Evolutionary conservation across 92 coral and sea anemone genomes (phyloP).

Genomic region (Porites divaricata): DNA sequence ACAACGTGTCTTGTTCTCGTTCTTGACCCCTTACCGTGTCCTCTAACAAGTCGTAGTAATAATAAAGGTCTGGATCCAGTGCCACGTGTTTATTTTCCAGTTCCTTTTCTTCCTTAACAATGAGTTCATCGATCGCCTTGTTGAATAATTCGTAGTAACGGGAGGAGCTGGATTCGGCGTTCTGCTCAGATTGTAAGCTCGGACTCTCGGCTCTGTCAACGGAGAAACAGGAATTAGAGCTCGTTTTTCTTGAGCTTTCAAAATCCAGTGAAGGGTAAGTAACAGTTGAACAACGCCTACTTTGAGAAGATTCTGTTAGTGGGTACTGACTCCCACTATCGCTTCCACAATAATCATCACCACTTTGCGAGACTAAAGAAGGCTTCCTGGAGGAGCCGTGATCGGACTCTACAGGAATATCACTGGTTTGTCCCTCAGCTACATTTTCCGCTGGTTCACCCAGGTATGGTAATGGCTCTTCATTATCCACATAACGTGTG

Average conservation of each 20-base stretch:
- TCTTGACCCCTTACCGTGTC: not conserved
- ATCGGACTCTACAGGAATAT: not conserved
- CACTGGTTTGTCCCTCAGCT: not conserved
- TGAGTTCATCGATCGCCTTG: conserved; percentile 3
- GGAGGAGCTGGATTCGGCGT: not conserved
- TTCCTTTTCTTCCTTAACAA: not conserved
- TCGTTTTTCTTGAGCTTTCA: not conserved
- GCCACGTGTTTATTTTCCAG: too few species aligned
- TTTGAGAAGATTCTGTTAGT: not conserved
- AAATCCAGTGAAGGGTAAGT: not conserved
- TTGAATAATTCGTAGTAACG: conserved; percentile 35
- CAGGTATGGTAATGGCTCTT: not conserved
- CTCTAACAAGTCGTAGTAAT: conserved; percentile 33
- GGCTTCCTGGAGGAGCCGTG: conserved; percentile 3
- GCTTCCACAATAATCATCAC: not conserved
- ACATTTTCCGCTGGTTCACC: not conserved
- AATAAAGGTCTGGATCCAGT: not conserved
- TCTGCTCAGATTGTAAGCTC: not conserved
- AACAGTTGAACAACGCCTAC: not conserved
- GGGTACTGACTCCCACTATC: not conserved
- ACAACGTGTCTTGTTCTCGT: not conserved
- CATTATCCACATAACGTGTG: not conserved
- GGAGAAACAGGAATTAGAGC: conserved; percentile 12
- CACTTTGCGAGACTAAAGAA: not conserved
- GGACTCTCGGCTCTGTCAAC: not conserved